Conservation (phyloP, 2,888 invertebrate species). For the Diarsia mendica region DNA sequence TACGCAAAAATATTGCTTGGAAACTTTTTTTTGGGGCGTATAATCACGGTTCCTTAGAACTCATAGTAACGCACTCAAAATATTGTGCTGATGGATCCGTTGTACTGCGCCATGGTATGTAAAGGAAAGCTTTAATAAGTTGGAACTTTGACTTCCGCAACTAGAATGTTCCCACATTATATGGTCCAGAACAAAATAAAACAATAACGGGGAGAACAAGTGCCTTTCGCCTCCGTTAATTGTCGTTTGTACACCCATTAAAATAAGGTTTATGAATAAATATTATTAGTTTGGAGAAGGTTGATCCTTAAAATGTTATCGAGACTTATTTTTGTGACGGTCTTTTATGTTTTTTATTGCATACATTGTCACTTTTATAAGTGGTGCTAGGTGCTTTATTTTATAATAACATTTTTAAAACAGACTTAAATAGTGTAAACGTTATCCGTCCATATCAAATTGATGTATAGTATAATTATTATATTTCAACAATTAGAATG, state of each 20-base stretch:
- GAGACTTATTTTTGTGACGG: slow-evolving; percentile 4
- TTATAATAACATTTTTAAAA: not conserved
- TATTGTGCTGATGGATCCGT: not conserved
- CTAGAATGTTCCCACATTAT: not conserved
- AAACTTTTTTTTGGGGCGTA: not conserved
- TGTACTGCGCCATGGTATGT: not conserved
- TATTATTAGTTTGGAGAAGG: slow-evolving; percentile 11
- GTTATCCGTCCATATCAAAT: slow-evolving; percentile 20
- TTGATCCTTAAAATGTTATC: slow-evolving; percentile 3
- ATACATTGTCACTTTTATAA: not conserved
- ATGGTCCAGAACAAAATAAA: not conserved
- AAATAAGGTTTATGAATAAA: not conserved
- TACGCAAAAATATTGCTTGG: not conserved
- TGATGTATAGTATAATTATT: slow-evolving; percentile 3
- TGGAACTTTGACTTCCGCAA: not conserved
- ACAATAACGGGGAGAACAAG: not conserved
- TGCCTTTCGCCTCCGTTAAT: not conserved
- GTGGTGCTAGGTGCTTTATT: slow-evolving; percentile 33
- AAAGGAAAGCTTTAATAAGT: not conserved
- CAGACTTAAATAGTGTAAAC: not conserved
- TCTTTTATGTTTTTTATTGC: slow-evolving; percentile 6
- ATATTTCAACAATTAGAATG: not conserved
- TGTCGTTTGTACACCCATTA: not conserved
- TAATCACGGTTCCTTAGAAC: not conserved
- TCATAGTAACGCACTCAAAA: not conserved